phyloP scores from a whole-genome alignment of 2,888 invertebrate species.

The Buathra laborator region DNA sequence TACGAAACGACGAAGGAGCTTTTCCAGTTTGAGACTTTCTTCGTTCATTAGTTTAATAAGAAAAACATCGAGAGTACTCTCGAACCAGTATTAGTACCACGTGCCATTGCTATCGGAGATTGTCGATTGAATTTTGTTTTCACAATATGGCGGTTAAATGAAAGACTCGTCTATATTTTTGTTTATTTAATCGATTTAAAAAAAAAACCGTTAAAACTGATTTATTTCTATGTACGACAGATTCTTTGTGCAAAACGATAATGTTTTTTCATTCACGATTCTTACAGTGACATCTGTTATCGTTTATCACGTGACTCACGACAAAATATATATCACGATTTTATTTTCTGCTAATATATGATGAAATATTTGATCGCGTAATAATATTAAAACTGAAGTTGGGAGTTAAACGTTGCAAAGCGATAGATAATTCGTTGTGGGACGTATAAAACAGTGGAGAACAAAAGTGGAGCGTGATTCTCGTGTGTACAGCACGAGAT shows the following conservation, averaged over 20 bases:
- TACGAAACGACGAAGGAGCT: slow-evolving; percentile 22
- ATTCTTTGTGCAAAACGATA: too few relatives aligned
- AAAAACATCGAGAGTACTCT: background rate
- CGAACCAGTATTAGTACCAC: background rate
- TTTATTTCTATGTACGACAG: too few relatives aligned
- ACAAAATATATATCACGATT: too few relatives aligned
- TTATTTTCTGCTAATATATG: too few relatives aligned
- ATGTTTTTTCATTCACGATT: too few relatives aligned
- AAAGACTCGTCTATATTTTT: background rate
- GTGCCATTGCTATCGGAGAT: background rate
- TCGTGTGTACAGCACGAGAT: slow-evolving; percentile 15
- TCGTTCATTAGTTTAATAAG: slow-evolving; percentile 7
- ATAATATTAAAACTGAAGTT: too few relatives aligned
- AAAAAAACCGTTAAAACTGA: too few relatives aligned
- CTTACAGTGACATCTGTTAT: too few relatives aligned
- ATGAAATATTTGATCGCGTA: too few relatives aligned
- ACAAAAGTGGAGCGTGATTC: slow-evolving; percentile 28
- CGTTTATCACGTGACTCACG: too few relatives aligned
- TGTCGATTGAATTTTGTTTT: background rate
- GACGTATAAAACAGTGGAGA: background rate
- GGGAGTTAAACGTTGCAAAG: background rate
- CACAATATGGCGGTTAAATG: background rate
- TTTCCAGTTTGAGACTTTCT: slow-evolving; percentile 41
- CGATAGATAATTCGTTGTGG: background rate
- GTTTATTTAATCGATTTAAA: too few relatives aligned